Percentiles rank a stretch among this genome's conserved stretches.
Conservation (phyloP, 2,797 vertebrate genomes). For the Sebastes taczanowskii region DNA sequence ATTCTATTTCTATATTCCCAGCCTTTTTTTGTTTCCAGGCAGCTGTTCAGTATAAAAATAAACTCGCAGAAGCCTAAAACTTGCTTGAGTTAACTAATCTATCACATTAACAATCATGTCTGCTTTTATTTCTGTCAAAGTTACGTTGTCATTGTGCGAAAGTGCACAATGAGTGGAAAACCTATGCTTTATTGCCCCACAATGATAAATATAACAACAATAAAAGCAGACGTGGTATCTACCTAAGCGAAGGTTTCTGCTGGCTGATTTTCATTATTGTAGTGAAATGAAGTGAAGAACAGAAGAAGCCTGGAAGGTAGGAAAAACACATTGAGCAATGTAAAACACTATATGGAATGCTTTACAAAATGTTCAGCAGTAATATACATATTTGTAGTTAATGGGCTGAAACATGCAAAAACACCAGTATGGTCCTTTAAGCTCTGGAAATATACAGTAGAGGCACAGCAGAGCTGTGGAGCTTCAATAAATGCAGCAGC, state of each 20-base stretch:
- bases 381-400: constrained; percentile 8
- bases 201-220: not conserved
- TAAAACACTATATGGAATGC: not conserved
- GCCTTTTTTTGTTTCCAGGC: not conserved
- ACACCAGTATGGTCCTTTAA: not conserved
- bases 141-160: not conserved
- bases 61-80: not conserved
- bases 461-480: not conserved
- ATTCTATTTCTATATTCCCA: no score
- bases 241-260: not conserved
- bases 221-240: not conserved
- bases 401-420: constrained; percentile 18
- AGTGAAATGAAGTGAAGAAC: constrained; percentile 11
- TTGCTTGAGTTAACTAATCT: not conserved
- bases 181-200: not conserved
- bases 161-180: not conserved
- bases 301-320: not conserved
- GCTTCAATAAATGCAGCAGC: constrained; percentile 9
- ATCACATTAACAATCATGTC: not conserved
- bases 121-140: not conserved
- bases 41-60: not conserved
- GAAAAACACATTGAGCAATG: not conserved
- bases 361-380: constrained; percentile 17
- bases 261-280: not conserved
- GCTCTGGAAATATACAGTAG: not conserved